Conservation (phyloP, 2,113 vertebrate species). For the Agapornis roseicollis region DNA sequence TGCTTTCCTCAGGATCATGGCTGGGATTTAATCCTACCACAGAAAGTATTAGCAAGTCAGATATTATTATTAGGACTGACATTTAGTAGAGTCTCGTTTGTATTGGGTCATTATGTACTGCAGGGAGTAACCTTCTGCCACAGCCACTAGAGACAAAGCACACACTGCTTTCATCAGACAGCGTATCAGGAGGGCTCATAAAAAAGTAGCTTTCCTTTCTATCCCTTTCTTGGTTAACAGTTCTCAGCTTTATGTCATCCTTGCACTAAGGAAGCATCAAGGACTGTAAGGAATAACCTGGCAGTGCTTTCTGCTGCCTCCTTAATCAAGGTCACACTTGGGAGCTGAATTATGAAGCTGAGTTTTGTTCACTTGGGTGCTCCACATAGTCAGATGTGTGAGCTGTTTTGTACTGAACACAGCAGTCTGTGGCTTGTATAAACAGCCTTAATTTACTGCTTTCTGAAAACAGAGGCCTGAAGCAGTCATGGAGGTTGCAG, state of each 20-base stretch:
- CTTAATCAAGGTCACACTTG: background rate
- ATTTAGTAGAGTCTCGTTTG: background rate
- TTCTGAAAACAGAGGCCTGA: conserved; percentile 21
- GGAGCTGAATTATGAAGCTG: background rate
- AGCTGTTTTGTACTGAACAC: background rate
- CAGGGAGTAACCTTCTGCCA: background rate
- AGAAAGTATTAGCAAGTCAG: background rate
- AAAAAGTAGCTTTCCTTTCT: background rate
- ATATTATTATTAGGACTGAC: background rate
- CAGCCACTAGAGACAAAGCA: background rate
- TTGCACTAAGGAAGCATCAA: background rate
- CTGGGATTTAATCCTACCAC: conserved; percentile 3
- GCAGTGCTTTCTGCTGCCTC: background rate
- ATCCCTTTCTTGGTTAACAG: background rate
- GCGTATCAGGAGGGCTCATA: rapidly evolving
- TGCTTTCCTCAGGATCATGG: background rate
- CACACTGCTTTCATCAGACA: background rate
- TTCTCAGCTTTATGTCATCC: background rate
- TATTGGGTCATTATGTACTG: background rate
- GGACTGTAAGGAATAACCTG: background rate
- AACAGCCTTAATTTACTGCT: conserved; percentile 44
- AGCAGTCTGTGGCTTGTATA: conserved; percentile 14
- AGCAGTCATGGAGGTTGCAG: conserved; percentile 38
- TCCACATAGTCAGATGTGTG: background rate
- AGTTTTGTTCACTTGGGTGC: background rate